Evolutionary conservation across 2,113 vertebrate genomes (phyloP), one percentile per base, ranked within the genome.

Genomic region (Scomber scombrus): DNA sequence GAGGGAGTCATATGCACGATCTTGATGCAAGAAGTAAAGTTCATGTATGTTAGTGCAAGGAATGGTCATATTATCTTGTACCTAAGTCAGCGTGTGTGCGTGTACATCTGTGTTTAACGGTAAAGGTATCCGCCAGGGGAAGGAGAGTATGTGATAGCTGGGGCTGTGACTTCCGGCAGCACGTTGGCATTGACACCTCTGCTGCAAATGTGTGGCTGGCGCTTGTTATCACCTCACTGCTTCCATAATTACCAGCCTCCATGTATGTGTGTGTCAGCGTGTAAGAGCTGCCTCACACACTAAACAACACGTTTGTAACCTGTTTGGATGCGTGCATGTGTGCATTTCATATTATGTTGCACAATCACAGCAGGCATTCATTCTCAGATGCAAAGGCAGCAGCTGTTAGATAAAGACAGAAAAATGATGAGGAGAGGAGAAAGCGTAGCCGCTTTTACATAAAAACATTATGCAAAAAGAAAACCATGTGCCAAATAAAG

Each of bases 211-310:
- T 88, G 91, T 82, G 93, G 75, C 82, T 87, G 84, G 43, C n/a
- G 75, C 89, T 94, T 87, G 89, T 93, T 93, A 92, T 87, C 92
- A 85, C 90, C 78, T 90, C 72, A 58, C 75, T 81, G 78, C 85
- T 88, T 81, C 51, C 4, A 65, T 92, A 87, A 93, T 93, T 91
- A 87, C 75, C 86, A 81, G 67, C 64, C 64, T 82, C 10, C 26
- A 1, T 5, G 66, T 40, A 62, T 65, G 71, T 80, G 55, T 62
- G 80, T 13, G 11, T 65, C 71, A 66, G 63, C 46, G 26, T 70
- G 62, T 16, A 34, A 69, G 60, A 80, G 13, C 64, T 71, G 61
- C 72, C 71, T 89, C 81, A 75, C 90, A 81, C 70, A 29, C 63
- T 54, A 50, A 82, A 76, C 16, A 85, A 89, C 86, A 80, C 81